Evolutionary conservation across 2,888 invertebrate species (phyloP).

Genomic region (Eupithecia subumbrata): DNA sequence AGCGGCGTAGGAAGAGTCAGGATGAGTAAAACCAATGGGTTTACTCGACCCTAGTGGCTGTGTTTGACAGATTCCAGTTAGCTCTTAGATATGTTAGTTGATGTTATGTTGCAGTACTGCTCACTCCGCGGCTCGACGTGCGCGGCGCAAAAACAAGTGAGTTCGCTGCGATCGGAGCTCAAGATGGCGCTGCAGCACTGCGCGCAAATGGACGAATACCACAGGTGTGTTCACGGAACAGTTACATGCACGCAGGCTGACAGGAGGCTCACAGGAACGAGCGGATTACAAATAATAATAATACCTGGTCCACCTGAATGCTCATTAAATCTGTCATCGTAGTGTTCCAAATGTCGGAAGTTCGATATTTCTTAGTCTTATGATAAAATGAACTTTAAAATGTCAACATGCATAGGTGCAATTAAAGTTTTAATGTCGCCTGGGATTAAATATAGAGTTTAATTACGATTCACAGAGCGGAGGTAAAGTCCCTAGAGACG

Average conservation of each 20-base stretch:
- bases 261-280: not conserved
- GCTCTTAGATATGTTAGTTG: not conserved
- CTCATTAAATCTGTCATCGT: too few relatives aligned
- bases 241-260: not conserved
- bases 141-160: conserved; percentile 53
- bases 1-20: not conserved
- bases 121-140: conserved; percentile 49
- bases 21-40: not conserved
- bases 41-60: not conserved
- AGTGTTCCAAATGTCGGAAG: too few relatives aligned
- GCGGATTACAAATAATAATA: too few relatives aligned
- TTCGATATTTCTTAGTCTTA: too few relatives aligned
- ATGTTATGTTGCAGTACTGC: conserved; percentile 47
- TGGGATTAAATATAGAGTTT: too few relatives aligned
- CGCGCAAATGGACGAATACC: conserved; percentile 49
- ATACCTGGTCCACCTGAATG: too few relatives aligned
- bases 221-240: conserved; percentile 46
- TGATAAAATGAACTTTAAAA: too few relatives aligned
- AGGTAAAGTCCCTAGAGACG: conserved; percentile 52
- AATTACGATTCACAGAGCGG: conserved; percentile 50
- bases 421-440: too few relatives aligned
- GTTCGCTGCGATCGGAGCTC: conserved; percentile 52
- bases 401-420: too few relatives aligned
- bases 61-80: not conserved
- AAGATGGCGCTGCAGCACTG: conserved; percentile 46